Base-by-base conservation (phyloP, 2,113 vertebrate genomes). In the Larimichthys crocea region DNA sequence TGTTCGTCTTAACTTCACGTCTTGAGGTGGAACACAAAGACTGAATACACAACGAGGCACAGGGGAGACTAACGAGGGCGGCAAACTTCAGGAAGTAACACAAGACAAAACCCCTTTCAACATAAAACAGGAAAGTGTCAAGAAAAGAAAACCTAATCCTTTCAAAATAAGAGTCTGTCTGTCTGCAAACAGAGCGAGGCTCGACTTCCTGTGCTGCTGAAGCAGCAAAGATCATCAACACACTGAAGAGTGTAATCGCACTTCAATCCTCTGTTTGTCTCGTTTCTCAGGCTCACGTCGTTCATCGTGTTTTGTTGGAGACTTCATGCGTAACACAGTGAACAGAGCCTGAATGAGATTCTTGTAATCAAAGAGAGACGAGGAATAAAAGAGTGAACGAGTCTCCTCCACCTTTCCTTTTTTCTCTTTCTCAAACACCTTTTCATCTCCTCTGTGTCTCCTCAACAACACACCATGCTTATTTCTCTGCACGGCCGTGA, bases 131-230 rank as follows among this genome's bases (percentile, higher is more conserved):
- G 0, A 40, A 40, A 19, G n/a, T 22, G 56, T 26, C 52, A 49
- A n/a, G 46, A 44, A 29, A 4, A 74, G 15, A 7, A 26, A 49
- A 7, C 35, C 35, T 8, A 59, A 49, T 48, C 4, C 15, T 82
- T 72, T 75, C 31, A 69, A 26, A 72, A 60, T 60, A 35, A 66
- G 59, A 72, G 74, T 61, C 72, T 24, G 24, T 24, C 22, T 16
- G 48, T 82, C 24, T 40, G n/a, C 62, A 10, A 40, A 53, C 0
- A 0, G 19, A 6, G 10, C 22, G 12, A 0, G 70, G 42, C 20
- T 72, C 31, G 2, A 10, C 14, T 65, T 68, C 48, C 48, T 52
- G 35, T 40, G 35, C 31, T 31, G 31, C 65, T 52, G 48, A 3
- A 22, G 14, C 31, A 16, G 5, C 3, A 40, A 11, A 67, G 16